A percentile compares a stretch with the other conserved stretches of the same genome.
phyloP scores from a whole-genome alignment of 2,888 invertebrate species.

The Harpalus rubripes region DNA sequence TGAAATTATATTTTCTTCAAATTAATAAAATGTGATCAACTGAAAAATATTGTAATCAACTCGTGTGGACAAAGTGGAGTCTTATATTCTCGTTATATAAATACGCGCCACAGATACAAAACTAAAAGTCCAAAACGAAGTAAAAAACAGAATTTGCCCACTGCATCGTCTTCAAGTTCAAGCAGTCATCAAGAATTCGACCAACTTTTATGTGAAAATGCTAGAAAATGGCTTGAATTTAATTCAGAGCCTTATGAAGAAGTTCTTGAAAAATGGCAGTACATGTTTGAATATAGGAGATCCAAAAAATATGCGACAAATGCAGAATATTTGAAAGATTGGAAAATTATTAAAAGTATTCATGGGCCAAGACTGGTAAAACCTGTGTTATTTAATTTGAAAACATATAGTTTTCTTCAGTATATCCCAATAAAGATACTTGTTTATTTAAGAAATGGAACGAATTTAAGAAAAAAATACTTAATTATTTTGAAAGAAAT shows the following conservation, averaged over 20 bases:
- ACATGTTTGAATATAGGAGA: not conserved
- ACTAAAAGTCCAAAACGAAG: no score
- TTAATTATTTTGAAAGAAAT: constrained; percentile 8
- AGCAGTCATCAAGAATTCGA: not conserved
- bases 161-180: not conserved
- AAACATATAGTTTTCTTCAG: not conserved
- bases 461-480: no score
- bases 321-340: not conserved
- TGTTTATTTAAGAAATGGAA: not conserved
- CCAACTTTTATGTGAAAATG: not conserved
- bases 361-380: constrained; percentile 11
- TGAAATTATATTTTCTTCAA: no score
- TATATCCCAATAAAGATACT: not conserved
- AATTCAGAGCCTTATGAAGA: not conserved
- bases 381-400: not conserved
- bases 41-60: no score
- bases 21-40: no score
- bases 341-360: not conserved
- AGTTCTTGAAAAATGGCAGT: not conserved
- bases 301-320: not conserved
- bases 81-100: not conserved
- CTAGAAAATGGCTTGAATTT: no score
- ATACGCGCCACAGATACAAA: not conserved
- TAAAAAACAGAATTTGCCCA: not conserved
- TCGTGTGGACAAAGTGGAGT: not conserved